Percentiles rank a stretch among this genome's conserved stretches.
phyloP scores from a whole-genome alignment of 2,797 vertebrate genomes.

The Acanthornis magna region DNA sequence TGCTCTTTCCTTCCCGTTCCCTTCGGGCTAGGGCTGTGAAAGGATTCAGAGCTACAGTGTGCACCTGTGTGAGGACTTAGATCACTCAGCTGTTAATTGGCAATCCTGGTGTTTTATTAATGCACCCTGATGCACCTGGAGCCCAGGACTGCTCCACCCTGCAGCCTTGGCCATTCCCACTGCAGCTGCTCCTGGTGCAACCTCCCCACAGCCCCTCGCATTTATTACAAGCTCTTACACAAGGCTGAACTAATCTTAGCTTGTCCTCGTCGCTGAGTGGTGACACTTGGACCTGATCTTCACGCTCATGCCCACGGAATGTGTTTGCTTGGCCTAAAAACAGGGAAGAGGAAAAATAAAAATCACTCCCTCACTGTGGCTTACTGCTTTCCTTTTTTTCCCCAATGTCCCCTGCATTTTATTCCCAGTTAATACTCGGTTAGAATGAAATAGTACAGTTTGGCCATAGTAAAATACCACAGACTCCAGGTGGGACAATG shows the following conservation, averaged over 20 bases:
- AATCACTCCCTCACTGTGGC: not conserved
- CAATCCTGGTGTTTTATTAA: not conserved
- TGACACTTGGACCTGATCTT: not conserved
- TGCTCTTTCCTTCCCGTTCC: not conserved
- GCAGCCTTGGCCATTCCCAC: not conserved
- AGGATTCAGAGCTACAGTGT: not conserved
- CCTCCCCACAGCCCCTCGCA: not conserved
- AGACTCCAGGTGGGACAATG: rapidly evolving
- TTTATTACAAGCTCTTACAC: slow-evolving; percentile 33
- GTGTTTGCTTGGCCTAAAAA: slow-evolving; percentile 56
- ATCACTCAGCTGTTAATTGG: rapidly evolving
- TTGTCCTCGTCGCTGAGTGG: not conserved
- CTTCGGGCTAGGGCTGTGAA: rapidly evolving
- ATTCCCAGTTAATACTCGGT: too few relatives aligned
- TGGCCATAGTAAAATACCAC: rapidly evolving
- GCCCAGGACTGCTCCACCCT: not conserved
- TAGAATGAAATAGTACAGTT: rapidly evolving
- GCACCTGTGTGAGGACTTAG: not conserved
- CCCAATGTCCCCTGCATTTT: not conserved
- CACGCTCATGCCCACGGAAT: slow-evolving; percentile 22
- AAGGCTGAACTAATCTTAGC: not conserved
- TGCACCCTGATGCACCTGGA: rapidly evolving
- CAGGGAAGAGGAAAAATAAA: not conserved
- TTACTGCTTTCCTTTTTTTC: not conserved
- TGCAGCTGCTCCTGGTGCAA: not conserved